Evolutionary conservation across 2,888 invertebrate species (phyloP), one percentile per base, ranked within the genome.

Genomic region (Drosophila multiciliata): DNA sequence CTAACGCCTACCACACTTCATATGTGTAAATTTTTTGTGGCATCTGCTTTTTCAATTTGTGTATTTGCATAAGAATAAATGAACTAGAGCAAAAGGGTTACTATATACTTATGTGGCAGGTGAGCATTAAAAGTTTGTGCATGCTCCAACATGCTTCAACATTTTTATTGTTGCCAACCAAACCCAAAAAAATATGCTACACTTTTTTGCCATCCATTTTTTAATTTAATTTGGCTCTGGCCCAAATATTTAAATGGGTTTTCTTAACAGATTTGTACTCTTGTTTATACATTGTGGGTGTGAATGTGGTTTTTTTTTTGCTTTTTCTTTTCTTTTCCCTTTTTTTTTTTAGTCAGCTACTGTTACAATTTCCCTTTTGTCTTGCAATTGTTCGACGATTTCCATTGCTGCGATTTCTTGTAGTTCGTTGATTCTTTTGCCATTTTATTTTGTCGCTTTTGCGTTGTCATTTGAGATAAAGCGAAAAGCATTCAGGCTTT

Each of bases 391-490:
- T 79, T 71, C 67, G 60, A 53, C 53, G 60, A 52, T 63, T 62
- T 75, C 36, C 64, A 72, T 33, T 54, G 68, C 69, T 62, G 67
- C 63, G 72, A 69, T 66, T 81, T 72, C 70, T 58, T 60, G 55
- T 58, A 52, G 59, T 66, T 70, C 36, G 49, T 53, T 38, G 33
- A 12, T 26, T 70, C 66, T 78, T 67, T 73, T 63, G 20, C 33
- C 45, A 63, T 48, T 57, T 61, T 50, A 33, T 65, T 55, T 52
- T 60, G 57, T 55, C 70, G 66, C 66, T 73, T 66, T 61, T 73
- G 76, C 78, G 75, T 82, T 85, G 88, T 88, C 90, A 80, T 90
- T 90, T 85, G 83, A 85, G 85, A 90, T 88, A 86, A 88, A 85
- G 76, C 73, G 71, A 60, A 82, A 86, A 82, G 74, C 83, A 80